Base-by-base conservation (phyloP, 1,140 invertebrate genomes). In the Drosophila willistoni region DNA sequence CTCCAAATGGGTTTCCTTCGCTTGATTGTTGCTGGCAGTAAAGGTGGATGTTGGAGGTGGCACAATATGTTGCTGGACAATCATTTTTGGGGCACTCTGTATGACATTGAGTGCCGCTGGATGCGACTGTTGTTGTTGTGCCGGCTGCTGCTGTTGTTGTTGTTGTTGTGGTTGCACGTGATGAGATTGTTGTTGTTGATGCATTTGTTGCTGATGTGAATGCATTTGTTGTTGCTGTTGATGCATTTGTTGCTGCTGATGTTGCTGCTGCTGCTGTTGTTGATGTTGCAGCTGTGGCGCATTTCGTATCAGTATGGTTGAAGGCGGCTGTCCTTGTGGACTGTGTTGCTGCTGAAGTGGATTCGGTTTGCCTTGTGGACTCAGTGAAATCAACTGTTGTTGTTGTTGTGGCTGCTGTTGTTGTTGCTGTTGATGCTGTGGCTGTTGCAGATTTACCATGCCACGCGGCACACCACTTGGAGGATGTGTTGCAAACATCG, bases 51-150 rank as follows among this genome's bases (percentile, higher is more conserved):
- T 64, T 41, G 86, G 80, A 2, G 81, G 65, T 25, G 76, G 56
- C 7, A 86, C 81, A 65, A 87, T 83, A 25, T 91, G 90, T 60
- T 91, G 90, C 10, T 90, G 90, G 1, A 90, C 89, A 55, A 91
- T 85, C 25, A 91, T 64, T 42, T 82, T 82, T 14, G 74, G 76
- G 1, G 86, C 61, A 61, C 68, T 84, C 36, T 87, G 90, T 59
- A 91, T 87, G 10, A 91, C 85, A 74, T 91, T 90, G 9, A 82
- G 83, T 9, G 71, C 51, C 3, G 76, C 19, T n/a, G 61, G 61
- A 19, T 64, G 73, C 13, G 55, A 7, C n/a, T 62, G 57, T 29
- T 68, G 68, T 39, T 67, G 71, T 63, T 60, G 59, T 51, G 19
- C 55, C 56, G 3, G 9, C 4, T 68, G 69, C 0, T 68, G 79